Conservation (phyloP, 2,113 vertebrate species). For the Plotosus lineatus region DNA sequence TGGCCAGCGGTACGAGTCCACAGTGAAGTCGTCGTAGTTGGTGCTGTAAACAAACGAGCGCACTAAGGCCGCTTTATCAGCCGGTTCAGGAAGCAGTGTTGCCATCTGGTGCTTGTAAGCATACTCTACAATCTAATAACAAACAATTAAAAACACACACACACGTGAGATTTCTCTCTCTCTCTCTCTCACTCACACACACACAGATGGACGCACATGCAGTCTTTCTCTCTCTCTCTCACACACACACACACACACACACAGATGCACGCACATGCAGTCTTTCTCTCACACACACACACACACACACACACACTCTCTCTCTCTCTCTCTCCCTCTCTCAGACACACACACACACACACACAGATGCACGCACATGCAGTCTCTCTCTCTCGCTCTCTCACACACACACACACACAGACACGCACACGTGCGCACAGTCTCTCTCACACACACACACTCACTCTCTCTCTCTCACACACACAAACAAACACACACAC, state of each 20-base stretch:
- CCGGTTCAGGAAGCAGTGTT: conserved; percentile 82
- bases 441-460: background rate
- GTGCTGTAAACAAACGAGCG: conserved; percentile 81
- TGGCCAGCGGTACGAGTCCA: conserved; percentile 89
- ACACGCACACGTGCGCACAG: background rate
- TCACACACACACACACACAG: background rate
- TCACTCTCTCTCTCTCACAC: background rate
- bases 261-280: background rate
- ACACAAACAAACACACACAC: too few species aligned
- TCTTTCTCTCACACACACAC: background rate
- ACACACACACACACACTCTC: background rate
- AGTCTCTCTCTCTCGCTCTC: background rate
- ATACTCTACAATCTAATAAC: conserved; percentile 80
- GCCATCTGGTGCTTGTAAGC: conserved; percentile 85
- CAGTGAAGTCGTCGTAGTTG: conserved; percentile 81
- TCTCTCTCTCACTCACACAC: conserved; percentile 17
- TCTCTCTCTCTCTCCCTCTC: background rate
- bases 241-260: background rate
- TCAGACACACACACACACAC: background rate
- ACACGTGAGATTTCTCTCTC: background rate
- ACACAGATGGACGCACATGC: background rate
- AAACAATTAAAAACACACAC: background rate
- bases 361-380: background rate
- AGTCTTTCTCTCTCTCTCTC: background rate
- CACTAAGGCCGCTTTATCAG: conserved; percentile 83